Base-by-base conservation (phyloP, 2,797 vertebrate species). In the Tympanoctomys barrerae region DNA sequence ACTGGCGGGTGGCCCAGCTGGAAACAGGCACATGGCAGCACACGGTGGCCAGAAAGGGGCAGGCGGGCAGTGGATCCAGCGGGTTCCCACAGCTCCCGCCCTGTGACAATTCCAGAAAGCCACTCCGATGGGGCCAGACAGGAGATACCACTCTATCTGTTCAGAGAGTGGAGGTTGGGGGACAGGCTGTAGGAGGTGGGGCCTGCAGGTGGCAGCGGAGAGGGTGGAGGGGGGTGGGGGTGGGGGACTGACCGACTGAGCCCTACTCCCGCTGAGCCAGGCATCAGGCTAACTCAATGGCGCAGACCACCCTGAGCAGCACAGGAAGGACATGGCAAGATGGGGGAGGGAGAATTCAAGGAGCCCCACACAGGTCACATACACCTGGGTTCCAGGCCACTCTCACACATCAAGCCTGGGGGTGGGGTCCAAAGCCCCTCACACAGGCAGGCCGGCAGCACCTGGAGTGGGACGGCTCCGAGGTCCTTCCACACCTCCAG, bases 281-380 rank as follows among this genome's bases (percentile, higher is more conserved):
- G 71, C 1, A 18, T 24, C 1, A 0, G 21, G 49, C 49, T 14
- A 22, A 42, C n/a, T 19, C 0, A 2, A 21, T 0, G 18, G 80
- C 18, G 5, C 39, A 0, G 7, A 2, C 11, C 7, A 18, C 36
- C 57, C 24, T 31, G 42, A n/a, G 36, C 24, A 33, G 42, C 57
- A 57, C 54, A 21, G 42, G 9, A 82, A 71, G n/a, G 49, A 89
- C 57, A 66, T 7, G 11, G n/a, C 22, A 57, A 28, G 9, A 42
- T n/a, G 8, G 12, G 42, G 52, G 13, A 39, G 12, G 42, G 39
- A 9, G 52, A 1, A 42, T 1, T 28, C 18, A 14, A 59, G 21
- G 62, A 21, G 19, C 13, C 13, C 36, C 6, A 10, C 64, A 70
- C 36, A 42, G 3, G 18, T 14, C 59, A n/a, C 7, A 57, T 19